A percentile compares a stretch with the other conserved stretches of the same genome.
phyloP scores from a whole-genome alignment of 2,797 vertebrate species.

The Melanotaenia parkinsoni region DNA sequence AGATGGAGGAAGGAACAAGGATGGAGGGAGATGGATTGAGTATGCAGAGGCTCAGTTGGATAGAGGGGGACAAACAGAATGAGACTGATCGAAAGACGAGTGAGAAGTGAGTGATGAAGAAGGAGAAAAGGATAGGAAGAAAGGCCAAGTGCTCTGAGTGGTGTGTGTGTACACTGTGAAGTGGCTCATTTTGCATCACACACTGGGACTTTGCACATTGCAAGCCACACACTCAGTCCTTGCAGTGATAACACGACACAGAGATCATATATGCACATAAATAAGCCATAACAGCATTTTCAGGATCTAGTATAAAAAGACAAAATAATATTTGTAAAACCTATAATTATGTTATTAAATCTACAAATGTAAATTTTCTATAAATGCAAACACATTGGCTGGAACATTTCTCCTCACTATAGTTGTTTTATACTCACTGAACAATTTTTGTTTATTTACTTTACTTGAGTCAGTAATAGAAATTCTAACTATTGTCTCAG shows the following conservation, averaged over 20 bases:
- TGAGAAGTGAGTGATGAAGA: constrained; percentile 67
- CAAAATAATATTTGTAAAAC: constrained; percentile 1
- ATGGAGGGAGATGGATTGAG: constrained; percentile 73
- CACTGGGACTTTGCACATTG: constrained; percentile 38
- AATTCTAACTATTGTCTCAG: constrained; percentile 49
- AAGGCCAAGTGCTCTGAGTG: constrained; percentile 65
- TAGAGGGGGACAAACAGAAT: constrained; percentile 48
- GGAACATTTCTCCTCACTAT: constrained; percentile 6
- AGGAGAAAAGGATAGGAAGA: constrained; percentile 66
- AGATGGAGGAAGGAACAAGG: constrained; percentile 28
- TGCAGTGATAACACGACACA: constrained; percentile 34
- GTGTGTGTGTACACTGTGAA: constrained; percentile 63
- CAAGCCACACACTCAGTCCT: constrained; percentile 29
- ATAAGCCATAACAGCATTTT: not conserved
- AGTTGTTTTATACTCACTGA: constrained; percentile 16
- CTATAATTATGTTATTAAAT: constrained; percentile 3
- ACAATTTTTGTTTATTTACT: constrained; percentile 56
- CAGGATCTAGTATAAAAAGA: constrained; percentile 25
- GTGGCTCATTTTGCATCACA: constrained; percentile 55
- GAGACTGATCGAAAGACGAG: constrained; percentile 52
- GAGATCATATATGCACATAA: constrained; percentile 16
- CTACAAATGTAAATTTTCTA: not conserved
- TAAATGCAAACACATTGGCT: not conserved
- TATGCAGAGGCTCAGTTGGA: constrained; percentile 54
- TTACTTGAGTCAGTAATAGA: constrained; percentile 41